Evolutionary conservation across 2,113 vertebrate species (phyloP), one percentile per base, ranked within the genome.

Genomic region (Grus americana): DNA sequence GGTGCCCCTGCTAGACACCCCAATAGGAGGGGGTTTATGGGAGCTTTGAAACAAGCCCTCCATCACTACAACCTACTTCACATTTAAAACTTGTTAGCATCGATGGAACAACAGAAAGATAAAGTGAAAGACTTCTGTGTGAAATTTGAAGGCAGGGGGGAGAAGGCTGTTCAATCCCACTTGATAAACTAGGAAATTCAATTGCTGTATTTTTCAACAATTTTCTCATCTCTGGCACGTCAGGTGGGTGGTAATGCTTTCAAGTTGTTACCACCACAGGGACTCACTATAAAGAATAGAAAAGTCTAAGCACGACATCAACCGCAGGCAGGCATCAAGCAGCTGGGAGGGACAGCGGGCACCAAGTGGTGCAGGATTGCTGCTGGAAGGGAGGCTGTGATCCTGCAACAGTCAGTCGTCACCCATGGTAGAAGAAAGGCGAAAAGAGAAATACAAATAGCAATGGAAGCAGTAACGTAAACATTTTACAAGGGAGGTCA

Each of bases 401-500:
- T 24, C 75, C 74, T 44, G 47, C 68, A 46, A 30, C 47, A 8
- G 34, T 19, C 81, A 5, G 18, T 21, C 66, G 15, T 18, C 4
- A 0, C 73, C 66, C 4, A 0, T 7, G 32, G 52, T 21, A 23
- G 44, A 42, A 49, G 30, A 36, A 15, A 55, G 36, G 36, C 1
- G 4, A 61, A n/a, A 17, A 50, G 14, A 86, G 73, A 68, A 72
- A 52, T 20, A 38, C 24, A n/a, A 86, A 86, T 5, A 86, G 79
- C 32, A 10, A 22, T 3, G 70, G 90, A 46, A 95, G 78, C 47
- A 38, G 23, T 11, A 74, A 79, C 0, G 2, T 50, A 90, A 96
- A 78, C n/a, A 15, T n/a, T 63, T 86, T 8, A n/a, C 16, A 26
- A n/a, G 73, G 58, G 58, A 84, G 84, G 58, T 84, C 70, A 88